Conservation (phyloP, 2,888 invertebrate species). For the Tachina fera region DNA sequence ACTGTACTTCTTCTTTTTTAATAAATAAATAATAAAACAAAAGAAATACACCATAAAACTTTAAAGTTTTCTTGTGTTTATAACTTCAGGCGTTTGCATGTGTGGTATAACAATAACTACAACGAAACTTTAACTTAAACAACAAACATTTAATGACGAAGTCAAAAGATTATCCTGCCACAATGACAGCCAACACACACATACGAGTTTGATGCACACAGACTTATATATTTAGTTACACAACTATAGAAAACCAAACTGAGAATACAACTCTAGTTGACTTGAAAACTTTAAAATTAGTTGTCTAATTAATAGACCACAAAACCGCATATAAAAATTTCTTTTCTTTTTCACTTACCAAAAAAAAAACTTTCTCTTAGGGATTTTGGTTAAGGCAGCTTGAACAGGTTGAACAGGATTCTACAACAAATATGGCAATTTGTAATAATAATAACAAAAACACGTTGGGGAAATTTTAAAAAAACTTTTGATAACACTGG, state of each 20-base stretch:
- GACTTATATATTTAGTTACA: not conserved
- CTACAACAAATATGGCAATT: no score
- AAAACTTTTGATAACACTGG: no score
- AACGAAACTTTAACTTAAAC: slow-evolving; percentile 12
- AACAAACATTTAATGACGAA: slow-evolving; percentile 11
- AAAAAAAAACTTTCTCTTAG: not conserved
- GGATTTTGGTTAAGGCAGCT: no score
- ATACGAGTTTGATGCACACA: not conserved
- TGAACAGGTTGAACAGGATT: no score
- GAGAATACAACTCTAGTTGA: slow-evolving; percentile 1
- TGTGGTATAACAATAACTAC: slow-evolving; percentile 20
- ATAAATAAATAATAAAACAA: not conserved
- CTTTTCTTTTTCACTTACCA: not conserved
- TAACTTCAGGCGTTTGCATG: slow-evolving; percentile 54
- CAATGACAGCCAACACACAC: not conserved
- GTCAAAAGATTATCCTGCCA: slow-evolving; percentile 37
- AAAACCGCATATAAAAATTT: slow-evolving; percentile 46
- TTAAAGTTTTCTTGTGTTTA: slow-evolving; percentile 40
- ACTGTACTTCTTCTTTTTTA: slow-evolving; percentile 25
- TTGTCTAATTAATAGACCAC: slow-evolving; percentile 54
- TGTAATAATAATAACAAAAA: no score
- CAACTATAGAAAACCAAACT: slow-evolving; percentile 13
- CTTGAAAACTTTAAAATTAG: slow-evolving; percentile 35
- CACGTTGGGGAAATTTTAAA: no score
- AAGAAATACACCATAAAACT: not conserved